Evolutionary conservation across 2,888 invertebrate species (phyloP).

Genomic region (Eumerus sabulonum): DNA sequence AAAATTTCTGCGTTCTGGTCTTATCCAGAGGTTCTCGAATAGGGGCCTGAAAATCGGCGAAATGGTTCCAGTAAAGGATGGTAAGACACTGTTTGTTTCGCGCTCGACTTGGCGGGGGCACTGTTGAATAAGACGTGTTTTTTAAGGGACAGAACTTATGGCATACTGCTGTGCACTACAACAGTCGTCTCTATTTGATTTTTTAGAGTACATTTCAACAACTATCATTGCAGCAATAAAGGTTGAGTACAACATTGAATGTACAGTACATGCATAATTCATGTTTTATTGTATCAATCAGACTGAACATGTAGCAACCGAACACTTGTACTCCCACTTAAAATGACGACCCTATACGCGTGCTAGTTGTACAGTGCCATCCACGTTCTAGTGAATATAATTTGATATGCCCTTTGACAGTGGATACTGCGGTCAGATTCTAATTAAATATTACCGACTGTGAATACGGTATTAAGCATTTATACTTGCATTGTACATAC

Average conservation of each 20-base stretch:
- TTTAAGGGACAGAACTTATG: too few species aligned
- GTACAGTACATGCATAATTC: slow-evolving; percentile 15
- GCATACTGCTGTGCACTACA: slow-evolving; percentile 14
- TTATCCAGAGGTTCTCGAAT: too few species aligned
- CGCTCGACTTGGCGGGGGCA: too few species aligned
- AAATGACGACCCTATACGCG: slow-evolving; percentile 52
- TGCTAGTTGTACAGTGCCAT: slow-evolving; percentile 52
- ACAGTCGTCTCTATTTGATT: slow-evolving; percentile 24
- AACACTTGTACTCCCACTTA: slow-evolving; percentile 53
- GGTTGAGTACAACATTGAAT: neutral
- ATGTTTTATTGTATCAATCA: slow-evolving; percentile 40
- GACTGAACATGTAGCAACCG: slow-evolving; percentile 44
- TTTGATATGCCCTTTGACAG: slow-evolving; percentile 65
- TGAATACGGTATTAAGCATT: slow-evolving; percentile 27
- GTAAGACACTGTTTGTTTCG: too few species aligned
- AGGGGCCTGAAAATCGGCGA: too few species aligned
- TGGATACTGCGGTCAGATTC: slow-evolving; percentile 45
- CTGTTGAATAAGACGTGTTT: too few species aligned
- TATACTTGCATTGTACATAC: slow-evolving; percentile 36
- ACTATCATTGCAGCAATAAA: too few species aligned
- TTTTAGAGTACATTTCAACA: too few species aligned
- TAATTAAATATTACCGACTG: slow-evolving; percentile 50
- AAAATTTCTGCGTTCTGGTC: too few species aligned
- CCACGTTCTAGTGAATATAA: slow-evolving; percentile 19
- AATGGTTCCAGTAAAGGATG: too few species aligned